Evolutionary conservation across 2,113 vertebrate genomes (phyloP), one percentile per base, ranked within the genome.

Genomic region (Scortum barcoo): DNA sequence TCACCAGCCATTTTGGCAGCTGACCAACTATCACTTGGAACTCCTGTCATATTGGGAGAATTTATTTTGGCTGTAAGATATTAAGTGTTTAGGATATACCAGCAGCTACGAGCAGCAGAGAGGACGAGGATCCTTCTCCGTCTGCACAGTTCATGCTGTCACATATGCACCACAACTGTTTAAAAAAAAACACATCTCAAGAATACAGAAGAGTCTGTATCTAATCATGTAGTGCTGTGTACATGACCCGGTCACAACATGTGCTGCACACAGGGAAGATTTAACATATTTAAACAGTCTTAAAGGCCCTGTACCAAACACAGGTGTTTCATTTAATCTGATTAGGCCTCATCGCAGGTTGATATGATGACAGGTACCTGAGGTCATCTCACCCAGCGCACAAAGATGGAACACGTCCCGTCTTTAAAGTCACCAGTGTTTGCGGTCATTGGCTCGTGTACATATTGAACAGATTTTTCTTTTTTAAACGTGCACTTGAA

Each of bases 321-420:
- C 40, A 38, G 63, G 68, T 78, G 72, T 78, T 81, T 73, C 48
- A 50, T 24, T 69, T 74, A 44, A 16, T 33, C 22, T 66, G 44
- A 53, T 4, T 46, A 22, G 30, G 53, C 14, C 22, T 68, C 61
- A 12, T 70, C 22, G 60, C 40, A 33, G n/a, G 56, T 42, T 74
- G 24, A 8, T 2, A 3, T 28, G 4, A 50, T 36, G 33, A 36
- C 3, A 36, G 6, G 3, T 6, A 36, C 33, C 16, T 24, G 28
- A 61, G 24, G 60, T 28, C 48, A 7, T 51, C 38, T 3, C 9
- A 20, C 28, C 50, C 3, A 2, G 10, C 14, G 26, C 5, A 60
- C 22, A 20, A 36, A 26, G 48, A 54, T 13, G 19, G 22, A 12
- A 12, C 30, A 10, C 11, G 20, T 16, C 2, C 30, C 7, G 5